A percentile compares a stretch with the other conserved stretches of the same genome.
phyloP scores from a whole-genome alignment of 2,797 vertebrate species.

The Trachurus trachurus region DNA sequence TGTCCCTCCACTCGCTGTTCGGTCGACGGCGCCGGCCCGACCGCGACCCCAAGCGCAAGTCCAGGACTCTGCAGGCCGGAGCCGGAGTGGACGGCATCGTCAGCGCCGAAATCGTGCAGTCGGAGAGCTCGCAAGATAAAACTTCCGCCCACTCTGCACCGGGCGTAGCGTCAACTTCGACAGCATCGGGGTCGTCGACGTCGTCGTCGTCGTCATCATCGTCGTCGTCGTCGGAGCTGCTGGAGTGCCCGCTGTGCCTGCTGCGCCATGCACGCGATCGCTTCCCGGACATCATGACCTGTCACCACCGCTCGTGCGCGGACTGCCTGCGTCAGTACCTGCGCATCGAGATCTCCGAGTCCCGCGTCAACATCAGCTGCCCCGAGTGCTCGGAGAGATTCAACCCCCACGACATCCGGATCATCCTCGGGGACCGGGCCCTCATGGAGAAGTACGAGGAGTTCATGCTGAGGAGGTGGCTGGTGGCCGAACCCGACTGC shows the following conservation, averaged over 20 bases:
- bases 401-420: slow-evolving; percentile 97
- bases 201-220: not conserved
- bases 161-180: slow-evolving; percentile 84
- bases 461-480: slow-evolving; percentile 98
- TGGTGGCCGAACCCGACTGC: slow-evolving; percentile 97
- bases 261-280: slow-evolving; percentile 93
- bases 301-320: slow-evolving; percentile 96
- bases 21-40: slow-evolving; percentile 82
- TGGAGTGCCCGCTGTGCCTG: slow-evolving; percentile 98
- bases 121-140: slow-evolving; percentile 91
- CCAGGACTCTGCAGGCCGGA: slow-evolving; percentile 81
- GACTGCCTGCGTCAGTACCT: slow-evolving; percentile 98
- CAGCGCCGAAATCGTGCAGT: slow-evolving; percentile 91
- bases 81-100: slow-evolving; percentile 88
- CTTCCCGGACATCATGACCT: slow-evolving; percentile 99
- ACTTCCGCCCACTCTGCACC: slow-evolving; percentile 82
- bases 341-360: slow-evolving; percentile 98
- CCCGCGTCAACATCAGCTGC: slow-evolving; percentile 98
- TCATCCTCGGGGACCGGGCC: slow-evolving; percentile 94
- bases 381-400: slow-evolving; percentile 98
- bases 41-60: slow-evolving; percentile 88
- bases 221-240: slow-evolving; percentile 81
- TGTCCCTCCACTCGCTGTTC: slow-evolving; percentile 94
- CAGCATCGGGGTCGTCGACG: slow-evolving; percentile 73
- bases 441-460: slow-evolving; percentile 99